Evolutionary conservation across 1,140 invertebrate species (phyloP), one percentile per base, ranked within the genome.

Genomic region (Sarcophaga bullata): DNA sequence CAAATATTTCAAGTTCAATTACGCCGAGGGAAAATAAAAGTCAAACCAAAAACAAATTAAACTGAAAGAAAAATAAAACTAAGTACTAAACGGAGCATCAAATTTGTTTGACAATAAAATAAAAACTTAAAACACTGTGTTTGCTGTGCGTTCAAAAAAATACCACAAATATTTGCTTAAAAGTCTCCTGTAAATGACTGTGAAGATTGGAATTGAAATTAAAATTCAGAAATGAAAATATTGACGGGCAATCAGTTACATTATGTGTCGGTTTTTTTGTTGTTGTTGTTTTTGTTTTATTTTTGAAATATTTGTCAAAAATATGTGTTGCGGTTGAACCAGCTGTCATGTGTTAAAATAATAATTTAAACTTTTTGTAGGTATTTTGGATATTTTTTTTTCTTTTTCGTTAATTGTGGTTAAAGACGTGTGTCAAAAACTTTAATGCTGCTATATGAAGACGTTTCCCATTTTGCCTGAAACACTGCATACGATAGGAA

Each of bases 1-100:
- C 75, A 78, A 78, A 78, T 78, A 78, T 78, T 78, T 78, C 75
- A 78, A 78, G 75, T 78, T 78, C 75, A 78, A 78, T 78, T 78
- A 49, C n/a, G 17, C 8, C 17, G 11, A 11, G 17, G 13, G 15
- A 47, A 25, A 25, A 10, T 47, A 15, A 75, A 75, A 75, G 4
- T 46, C 11, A 73, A 25, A 73, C 17, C 10, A 73, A 73, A 37
- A 25, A 73, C n/a, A 8, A 68, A 68, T 19, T 62, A 62, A 68
- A 68, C 0, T 68, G 9, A 68, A 68, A 68, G 8, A 68, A 68
- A 68, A 19, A n/a, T 58, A n/a, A n/a, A 58, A n/a, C 19, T 68
- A 8, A 68, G 19, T 25, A 19, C 15, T 62, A 52, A 13, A 52
- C 13, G 13, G 8, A 52, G 8, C 13, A 13, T 9, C 13, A 52